Percentiles rank a stretch among this genome's conserved stretches.
These are phyloP conservation scores for Hyperoplus lanceolatus DNA, from an alignment of 2,797 vertebrate species.

Conservation along the genomic window DNA sequence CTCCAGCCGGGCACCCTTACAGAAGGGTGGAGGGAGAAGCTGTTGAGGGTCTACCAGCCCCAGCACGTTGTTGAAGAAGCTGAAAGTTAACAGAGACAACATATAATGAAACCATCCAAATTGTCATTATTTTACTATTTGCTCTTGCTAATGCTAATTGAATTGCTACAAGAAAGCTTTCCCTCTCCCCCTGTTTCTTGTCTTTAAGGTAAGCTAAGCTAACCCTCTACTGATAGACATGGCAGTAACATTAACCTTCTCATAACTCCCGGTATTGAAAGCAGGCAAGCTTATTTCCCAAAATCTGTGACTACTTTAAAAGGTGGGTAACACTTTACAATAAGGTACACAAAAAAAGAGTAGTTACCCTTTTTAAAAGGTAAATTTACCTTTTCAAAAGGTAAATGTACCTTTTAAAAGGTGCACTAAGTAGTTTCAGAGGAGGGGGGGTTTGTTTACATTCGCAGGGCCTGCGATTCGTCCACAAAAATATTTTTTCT, in stretches of 20 bases:
- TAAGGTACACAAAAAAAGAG: too few species aligned
- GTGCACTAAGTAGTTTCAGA: too few species aligned
- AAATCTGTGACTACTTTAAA: not conserved
- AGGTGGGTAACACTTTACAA: too few species aligned
- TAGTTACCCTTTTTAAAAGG: too few species aligned
- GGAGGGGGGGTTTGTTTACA: too few species aligned
- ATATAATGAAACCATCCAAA: not conserved
- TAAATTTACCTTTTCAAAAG: too few species aligned
- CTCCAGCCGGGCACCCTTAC: constrained; percentile 34
- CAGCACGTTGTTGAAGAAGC: constrained; percentile 78
- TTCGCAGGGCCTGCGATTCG: too few species aligned
- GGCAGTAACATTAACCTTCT: not conserved
- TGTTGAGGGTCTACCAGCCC: constrained; percentile 71
- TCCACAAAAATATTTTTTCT: too few species aligned
- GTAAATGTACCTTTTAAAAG: too few species aligned
- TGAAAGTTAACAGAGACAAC: constrained; percentile 36
- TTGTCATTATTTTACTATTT: not conserved
- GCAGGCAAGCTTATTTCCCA: not conserved
- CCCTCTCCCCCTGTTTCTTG: too few species aligned
- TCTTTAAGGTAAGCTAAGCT: not conserved
- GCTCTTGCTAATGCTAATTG: too few species aligned
- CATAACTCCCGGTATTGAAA: not conserved
- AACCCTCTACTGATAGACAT: not conserved
- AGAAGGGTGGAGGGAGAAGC: constrained; percentile 78
- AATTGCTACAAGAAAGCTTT: too few species aligned